Base-by-base conservation (phyloP, 1,140 invertebrate species). In the Euglossa dilemma region DNA sequence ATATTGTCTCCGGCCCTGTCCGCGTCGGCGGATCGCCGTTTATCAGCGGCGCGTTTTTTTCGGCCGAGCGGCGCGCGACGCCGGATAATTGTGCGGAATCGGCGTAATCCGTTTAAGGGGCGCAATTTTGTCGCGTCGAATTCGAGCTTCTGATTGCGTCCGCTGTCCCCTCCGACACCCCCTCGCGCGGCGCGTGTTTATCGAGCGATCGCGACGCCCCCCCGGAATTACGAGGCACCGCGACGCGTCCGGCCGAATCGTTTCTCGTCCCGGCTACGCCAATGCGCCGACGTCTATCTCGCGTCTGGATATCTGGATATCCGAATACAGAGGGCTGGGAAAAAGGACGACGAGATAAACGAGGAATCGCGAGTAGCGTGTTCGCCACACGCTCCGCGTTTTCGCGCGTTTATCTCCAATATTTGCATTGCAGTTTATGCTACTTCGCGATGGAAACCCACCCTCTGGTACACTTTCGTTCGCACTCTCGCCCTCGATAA, bases 31-130 rank as follows among this genome's bases (percentile, higher is more conserved):
- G 11, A 2, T 14, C 59, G 47, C n/a, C 45, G 20, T 76, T 64
- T 63, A 36, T 75, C 73, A 50, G 59, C n/a, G 71, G 5, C 20
- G 36, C 54, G 56, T 45, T 63, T 76, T n/a, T 64, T 76, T 76
- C 59, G 25, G 59, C 52, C 57, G 59, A 73, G 54, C 54, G 28
- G 59, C 59, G 59, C 59, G 71, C 43, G 54, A 59, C 74, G 59
- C 74, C 36, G 74, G 59, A 76, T 64, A 76, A 76, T 76, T 63
- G 59, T 20, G 45, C 59, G 71, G 36, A 73, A 73, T 73, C 54
- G 71, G 36, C n/a, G 61, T 76, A 61, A 76, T 76, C 74, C 74
- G 74, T 59, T 76, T 76, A 76, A 76, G 74, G 45, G 59, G 25
- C 14, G 74, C 74, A 76, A 76, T 76, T 76, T 76, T 66, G 59